A percentile compares a stretch with the other conserved stretches of the same genome.
phyloP scores from a whole-genome alignment of 2,888 invertebrate species.

The Callosobruchus maculatus region DNA sequence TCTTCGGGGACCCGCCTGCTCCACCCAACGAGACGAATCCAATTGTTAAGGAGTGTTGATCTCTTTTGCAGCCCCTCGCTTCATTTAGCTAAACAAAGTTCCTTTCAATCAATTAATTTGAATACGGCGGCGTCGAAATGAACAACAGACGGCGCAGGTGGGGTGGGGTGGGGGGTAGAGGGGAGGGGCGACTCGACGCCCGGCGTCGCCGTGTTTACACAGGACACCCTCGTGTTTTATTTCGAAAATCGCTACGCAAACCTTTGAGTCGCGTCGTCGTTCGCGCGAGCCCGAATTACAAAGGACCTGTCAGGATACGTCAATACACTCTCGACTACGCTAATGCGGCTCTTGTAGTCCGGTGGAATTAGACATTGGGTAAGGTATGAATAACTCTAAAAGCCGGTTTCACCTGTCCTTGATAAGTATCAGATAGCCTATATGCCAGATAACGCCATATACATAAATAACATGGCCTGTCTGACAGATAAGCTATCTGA shows the following conservation, averaged over 20 bases:
- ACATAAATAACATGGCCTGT: too few relatives aligned
- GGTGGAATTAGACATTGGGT: too few relatives aligned
- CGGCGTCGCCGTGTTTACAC: conserved; percentile 27
- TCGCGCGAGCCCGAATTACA: neutral
- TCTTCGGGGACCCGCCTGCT: neutral
- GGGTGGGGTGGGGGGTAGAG: too few relatives aligned
- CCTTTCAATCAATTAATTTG: conserved; percentile 14
- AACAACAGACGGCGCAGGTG: conserved; percentile 13
- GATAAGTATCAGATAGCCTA: too few relatives aligned
- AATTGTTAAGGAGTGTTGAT: neutral
- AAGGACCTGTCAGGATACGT: neutral
- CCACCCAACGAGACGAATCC: neutral
- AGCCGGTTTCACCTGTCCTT: too few relatives aligned
- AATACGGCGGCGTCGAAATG: conserved; percentile 14
- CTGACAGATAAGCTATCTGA: too few relatives aligned
- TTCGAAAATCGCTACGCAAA: conserved; percentile 34
- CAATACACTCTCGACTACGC: too few relatives aligned
- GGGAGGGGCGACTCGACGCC: conserved; percentile 2
- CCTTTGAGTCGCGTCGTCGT: conserved; percentile 6
- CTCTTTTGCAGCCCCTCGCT: neutral
- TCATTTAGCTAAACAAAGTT: conserved; percentile 6
- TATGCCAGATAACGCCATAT: too few relatives aligned
- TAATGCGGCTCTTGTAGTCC: too few relatives aligned
- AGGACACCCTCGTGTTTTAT: conserved; percentile 33
- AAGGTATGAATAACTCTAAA: too few relatives aligned